These are phyloP conservation scores for Clistopyga incitator DNA, from an alignment of 2,888 invertebrate species.

Conservation along the genomic window DNA sequence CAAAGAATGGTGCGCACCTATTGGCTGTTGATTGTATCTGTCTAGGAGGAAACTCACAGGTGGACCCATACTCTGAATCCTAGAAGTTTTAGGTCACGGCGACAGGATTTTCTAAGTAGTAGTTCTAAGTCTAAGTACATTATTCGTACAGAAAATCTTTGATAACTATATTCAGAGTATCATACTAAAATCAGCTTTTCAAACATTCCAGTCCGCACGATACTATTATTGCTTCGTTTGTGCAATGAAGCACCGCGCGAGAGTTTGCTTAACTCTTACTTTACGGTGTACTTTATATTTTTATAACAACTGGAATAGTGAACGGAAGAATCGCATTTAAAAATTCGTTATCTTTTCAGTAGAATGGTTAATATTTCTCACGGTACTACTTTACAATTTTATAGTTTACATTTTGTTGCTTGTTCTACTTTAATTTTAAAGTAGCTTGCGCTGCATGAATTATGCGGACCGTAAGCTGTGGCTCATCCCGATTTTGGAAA, in stretches of 20 bases:
- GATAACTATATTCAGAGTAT: not conserved
- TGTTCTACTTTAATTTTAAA: not conserved
- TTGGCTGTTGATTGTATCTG: not conserved
- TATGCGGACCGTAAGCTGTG: not conserved
- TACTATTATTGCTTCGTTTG: conserved; percentile 51
- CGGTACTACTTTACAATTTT: not conserved
- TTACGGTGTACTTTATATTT: conserved; percentile 32
- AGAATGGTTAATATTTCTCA: not conserved
- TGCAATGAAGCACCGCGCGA: conserved; percentile 45
- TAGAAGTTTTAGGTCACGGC: conserved; percentile 21
- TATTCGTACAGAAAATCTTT: not conserved
- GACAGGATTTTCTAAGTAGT: not conserved
- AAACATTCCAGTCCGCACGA: not conserved
- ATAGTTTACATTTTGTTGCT: not conserved
- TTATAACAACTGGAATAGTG: not conserved
- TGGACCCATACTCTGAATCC: conserved; percentile 2
- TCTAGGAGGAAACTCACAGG: conserved; percentile 17
- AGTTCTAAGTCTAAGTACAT: too few species aligned
- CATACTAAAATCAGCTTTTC: not conserved
- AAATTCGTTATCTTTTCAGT: not conserved
- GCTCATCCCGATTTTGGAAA: not conserved
- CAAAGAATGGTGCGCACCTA: not conserved
- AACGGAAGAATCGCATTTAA: not conserved
- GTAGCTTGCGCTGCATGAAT: not conserved
- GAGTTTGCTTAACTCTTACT: conserved; percentile 56